Evolutionary conservation across 2,888 invertebrate genomes (phyloP).

Genomic region (Pardosa pseudoannulata): DNA sequence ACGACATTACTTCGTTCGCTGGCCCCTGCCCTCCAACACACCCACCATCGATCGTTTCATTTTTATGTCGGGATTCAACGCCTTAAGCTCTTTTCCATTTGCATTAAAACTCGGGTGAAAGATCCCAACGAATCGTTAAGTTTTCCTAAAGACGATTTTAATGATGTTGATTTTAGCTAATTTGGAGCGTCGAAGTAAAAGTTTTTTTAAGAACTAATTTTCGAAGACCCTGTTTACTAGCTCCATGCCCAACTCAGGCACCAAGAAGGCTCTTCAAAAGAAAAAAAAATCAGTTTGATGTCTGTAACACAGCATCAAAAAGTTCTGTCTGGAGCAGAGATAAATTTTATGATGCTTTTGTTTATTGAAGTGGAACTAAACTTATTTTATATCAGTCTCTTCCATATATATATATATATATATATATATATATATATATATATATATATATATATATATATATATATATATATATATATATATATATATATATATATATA

Average conservation of each 20-base stretch:
- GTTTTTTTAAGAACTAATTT: constrained; percentile 45
- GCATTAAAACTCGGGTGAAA: constrained; percentile 42
- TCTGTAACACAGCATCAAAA: no score
- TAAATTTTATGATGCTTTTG: no score
- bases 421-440: no score
- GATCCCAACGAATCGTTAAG: constrained; percentile 40
- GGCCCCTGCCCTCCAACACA: not conserved
- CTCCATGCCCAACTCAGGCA: not conserved
- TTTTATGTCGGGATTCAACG: constrained; percentile 50
- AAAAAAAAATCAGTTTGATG: no score
- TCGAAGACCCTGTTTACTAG: not conserved
- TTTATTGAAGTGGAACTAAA: no score
- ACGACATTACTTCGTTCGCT: constrained; percentile 46
- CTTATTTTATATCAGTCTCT: no score
- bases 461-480: no score
- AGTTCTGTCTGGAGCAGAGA: no score
- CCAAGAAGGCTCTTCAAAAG: not conserved
- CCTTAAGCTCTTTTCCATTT: constrained; percentile 68
- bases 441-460: no score
- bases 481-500: no score
- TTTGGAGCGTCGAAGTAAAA: constrained; percentile 8
- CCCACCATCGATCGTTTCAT: constrained; percentile 19
- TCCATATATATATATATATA: no score
- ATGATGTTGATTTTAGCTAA: constrained; percentile 68
- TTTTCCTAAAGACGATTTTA: constrained; percentile 60